Conservation (phyloP, 1,140 invertebrate species). For the Ptiloglossa arizonensis region DNA sequence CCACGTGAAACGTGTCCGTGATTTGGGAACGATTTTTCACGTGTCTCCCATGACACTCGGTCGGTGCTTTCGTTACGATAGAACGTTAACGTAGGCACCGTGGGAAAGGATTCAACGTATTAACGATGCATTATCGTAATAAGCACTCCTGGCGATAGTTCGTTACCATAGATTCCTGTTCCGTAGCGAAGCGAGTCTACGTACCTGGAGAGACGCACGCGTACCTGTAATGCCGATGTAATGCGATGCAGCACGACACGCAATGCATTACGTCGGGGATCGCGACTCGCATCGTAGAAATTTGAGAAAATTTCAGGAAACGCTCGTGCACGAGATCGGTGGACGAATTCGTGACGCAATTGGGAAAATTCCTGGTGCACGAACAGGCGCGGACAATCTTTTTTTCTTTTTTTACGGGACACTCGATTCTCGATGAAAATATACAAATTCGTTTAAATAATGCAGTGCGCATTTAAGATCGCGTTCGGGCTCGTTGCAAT, state of each 20-base stretch:
- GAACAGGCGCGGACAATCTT: too few species aligned
- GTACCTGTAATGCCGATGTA: slow-evolving; percentile 44
- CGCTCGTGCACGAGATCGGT: not conserved
- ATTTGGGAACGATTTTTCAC: too few species aligned
- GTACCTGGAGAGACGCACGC: not conserved
- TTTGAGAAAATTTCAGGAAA: slow-evolving; percentile 52
- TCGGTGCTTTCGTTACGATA: not conserved
- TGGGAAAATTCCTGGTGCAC: too few species aligned
- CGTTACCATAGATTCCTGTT: slow-evolving; percentile 27
- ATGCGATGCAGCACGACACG: slow-evolving; percentile 53
- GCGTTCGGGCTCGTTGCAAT: too few species aligned
- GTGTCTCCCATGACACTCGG: not conserved
- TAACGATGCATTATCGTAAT: slow-evolving; percentile 56
- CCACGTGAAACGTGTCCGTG: too few species aligned
- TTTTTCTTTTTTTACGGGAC: too few species aligned
- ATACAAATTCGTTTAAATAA: too few species aligned
- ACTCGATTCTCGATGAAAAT: too few species aligned
- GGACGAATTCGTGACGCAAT: too few species aligned
- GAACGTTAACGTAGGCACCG: slow-evolving; percentile 60
- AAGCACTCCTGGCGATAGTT: slow-evolving; percentile 38
- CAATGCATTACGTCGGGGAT: slow-evolving; percentile 53
- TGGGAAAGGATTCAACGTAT: slow-evolving; percentile 55
- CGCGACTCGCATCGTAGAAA: slow-evolving; percentile 12
- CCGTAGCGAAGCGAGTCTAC: not conserved
- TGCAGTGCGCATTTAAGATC: too few species aligned